Evolutionary conservation across 2,113 vertebrate genomes (phyloP).

Genomic region (Barbus barbus): DNA sequence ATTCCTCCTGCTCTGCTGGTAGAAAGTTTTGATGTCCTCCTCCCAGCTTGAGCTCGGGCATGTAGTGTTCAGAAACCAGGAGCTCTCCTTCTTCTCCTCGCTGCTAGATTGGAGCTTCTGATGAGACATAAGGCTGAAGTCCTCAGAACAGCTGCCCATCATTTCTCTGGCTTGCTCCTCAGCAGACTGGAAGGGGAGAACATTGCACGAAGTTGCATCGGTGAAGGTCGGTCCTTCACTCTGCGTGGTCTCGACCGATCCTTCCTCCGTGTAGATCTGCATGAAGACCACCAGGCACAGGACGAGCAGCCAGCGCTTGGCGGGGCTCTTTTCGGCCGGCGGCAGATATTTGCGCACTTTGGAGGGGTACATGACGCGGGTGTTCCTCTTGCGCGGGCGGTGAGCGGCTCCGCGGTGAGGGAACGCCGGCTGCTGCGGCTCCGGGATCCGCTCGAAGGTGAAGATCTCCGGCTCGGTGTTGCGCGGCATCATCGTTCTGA

Average conservation of each 20-base stretch:
- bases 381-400: conserved; percentile 69
- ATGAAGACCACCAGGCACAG: conserved; percentile 76
- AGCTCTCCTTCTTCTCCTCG: not conserved
- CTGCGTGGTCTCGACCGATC: conserved; percentile 36
- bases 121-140: not conserved
- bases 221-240: not conserved
- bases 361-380: conserved; percentile 77
- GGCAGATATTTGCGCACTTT: conserved; percentile 78
- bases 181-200: conserved; percentile 63
- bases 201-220: conserved; percentile 53
- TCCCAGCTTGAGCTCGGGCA: conserved; percentile 51
- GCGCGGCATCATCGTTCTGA: conserved; percentile 54
- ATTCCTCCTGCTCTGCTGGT: conserved; percentile 66
- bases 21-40: conserved; percentile 20
- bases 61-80: conserved; percentile 38
- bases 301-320: conserved; percentile 74
- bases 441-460: conserved; percentile 71
- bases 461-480: conserved; percentile 76
- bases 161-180: conserved; percentile 60
- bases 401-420: conserved; percentile 54
- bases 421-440: conserved; percentile 40
- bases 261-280: conserved; percentile 80
- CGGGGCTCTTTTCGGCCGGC: conserved; percentile 71
- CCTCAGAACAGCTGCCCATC: conserved; percentile 13
- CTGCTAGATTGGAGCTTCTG: conserved; percentile 26